Evolutionary conservation across 2,113 vertebrate genomes (phyloP).

Genomic region (Fukomys damarensis): DNA sequence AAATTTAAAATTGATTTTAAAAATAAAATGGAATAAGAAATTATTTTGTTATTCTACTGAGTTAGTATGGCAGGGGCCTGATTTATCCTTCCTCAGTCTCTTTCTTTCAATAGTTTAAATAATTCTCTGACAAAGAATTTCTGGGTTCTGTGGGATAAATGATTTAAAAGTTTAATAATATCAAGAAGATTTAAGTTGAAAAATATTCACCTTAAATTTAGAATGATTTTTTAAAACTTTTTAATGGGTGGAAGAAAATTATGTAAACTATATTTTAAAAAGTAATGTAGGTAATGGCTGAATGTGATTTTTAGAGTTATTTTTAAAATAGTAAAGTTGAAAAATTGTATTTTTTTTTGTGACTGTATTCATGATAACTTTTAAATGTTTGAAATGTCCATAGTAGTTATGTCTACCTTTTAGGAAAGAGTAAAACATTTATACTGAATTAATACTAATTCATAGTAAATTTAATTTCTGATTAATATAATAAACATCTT

Average conservation of each 20-base stretch:
- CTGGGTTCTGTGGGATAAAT: neutral
- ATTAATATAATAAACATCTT: constrained; percentile 54
- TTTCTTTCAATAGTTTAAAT: neutral
- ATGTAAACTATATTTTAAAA: neutral
- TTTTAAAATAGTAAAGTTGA: constrained; percentile 54
- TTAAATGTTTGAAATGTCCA: constrained; percentile 45
- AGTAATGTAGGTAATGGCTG: too few species aligned
- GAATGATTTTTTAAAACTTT: neutral
- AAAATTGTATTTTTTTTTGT: constrained; percentile 65
- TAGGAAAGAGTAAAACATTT: constrained; percentile 44
- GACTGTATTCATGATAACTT: constrained; percentile 12
- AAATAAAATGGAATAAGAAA: constrained; percentile 1
- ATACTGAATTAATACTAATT: constrained; percentile 56
- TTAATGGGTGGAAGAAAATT: neutral
- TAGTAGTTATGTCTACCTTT: constrained; percentile 57
- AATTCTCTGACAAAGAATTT: neutral
- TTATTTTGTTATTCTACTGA: neutral
- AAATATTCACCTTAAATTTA: neutral
- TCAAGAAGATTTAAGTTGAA: neutral
- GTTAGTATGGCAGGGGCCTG: neutral
- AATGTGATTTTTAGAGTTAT: constrained; percentile 46
- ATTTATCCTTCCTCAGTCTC: neutral
- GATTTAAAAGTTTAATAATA: neutral
- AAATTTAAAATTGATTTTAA: neutral
- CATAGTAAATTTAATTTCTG: constrained; percentile 57